Percentiles rank a stretch among this genome's conserved stretches.
phyloP scores from a whole-genome alignment of 2,113 vertebrate genomes.

The Vulpes lagopus region DNA sequence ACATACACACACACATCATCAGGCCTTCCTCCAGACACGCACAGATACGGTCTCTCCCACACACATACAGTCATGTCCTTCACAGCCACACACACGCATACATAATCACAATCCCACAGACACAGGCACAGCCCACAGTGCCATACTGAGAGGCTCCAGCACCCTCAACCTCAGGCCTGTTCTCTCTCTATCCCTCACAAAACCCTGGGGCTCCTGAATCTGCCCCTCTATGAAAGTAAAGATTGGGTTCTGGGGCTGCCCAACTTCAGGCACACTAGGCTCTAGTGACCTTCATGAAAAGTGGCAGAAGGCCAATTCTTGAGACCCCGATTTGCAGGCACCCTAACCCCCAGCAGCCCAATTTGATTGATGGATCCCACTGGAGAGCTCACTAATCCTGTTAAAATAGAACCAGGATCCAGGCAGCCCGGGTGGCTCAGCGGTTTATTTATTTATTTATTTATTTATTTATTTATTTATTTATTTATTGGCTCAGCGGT shows the following conservation, averaged over 20 bases:
- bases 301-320: not conserved
- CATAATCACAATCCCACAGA: not conserved
- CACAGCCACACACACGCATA: not conserved
- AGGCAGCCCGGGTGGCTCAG: not conserved
- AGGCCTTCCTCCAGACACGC: not conserved
- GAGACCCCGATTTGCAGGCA: constrained; percentile 31
- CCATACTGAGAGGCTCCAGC: not conserved
- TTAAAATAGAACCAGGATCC: constrained; percentile 22
- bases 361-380: not conserved
- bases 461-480: too few relatives aligned
- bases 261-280: not conserved
- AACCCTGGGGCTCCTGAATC: constrained; percentile 35
- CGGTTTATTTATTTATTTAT: too few relatives aligned
- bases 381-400: constrained; percentile 33
- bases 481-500: too few relatives aligned
- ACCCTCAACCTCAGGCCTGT: not conserved
- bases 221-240: not conserved
- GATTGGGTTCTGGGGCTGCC: not conserved
- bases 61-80: not conserved
- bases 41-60: constrained; percentile 34
- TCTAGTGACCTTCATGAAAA: not conserved
- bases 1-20: not conserved
- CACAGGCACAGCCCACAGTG: not conserved
- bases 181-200: not conserved
- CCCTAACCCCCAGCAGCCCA: not conserved